Conservation (phyloP, 2,113 vertebrate species). For the Spermophilus dauricus region DNA sequence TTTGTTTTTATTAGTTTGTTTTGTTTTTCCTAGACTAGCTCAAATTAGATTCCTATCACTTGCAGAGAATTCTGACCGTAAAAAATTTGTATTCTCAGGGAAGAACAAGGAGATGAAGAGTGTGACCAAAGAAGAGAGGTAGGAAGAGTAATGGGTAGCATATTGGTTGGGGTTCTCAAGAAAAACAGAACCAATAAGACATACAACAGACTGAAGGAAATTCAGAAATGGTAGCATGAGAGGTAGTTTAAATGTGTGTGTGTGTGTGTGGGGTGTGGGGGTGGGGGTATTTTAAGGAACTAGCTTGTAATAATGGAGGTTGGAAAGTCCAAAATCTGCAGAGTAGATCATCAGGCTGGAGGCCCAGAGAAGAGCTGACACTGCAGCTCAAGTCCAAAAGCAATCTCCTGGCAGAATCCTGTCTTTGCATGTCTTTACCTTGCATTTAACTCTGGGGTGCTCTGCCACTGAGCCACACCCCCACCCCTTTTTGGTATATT, state of each 20-base stretch:
- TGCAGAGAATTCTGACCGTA: background rate
- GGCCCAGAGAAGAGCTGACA: background rate
- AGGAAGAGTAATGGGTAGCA: background rate
- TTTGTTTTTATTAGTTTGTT: background rate
- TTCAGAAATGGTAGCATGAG: background rate
- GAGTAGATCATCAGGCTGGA: background rate
- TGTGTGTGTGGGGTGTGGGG: no score
- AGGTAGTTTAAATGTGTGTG: background rate
- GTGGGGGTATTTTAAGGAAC: no score
- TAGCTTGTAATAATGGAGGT: no score
- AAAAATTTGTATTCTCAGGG: background rate
- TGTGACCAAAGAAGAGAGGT: background rate
- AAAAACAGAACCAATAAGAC: background rate
- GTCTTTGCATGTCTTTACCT: background rate
- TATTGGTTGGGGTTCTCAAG: background rate
- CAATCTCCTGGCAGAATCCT: background rate
- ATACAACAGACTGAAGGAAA: background rate
- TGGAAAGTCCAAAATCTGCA: no score
- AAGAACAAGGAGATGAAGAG: background rate
- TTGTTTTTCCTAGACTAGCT: background rate
- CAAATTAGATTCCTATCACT: background rate
- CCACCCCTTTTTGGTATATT: no score
- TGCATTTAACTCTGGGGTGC: no score
- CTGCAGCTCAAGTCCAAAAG: no score
- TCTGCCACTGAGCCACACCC: no score